A percentile compares a stretch with the other conserved stretches of the same genome.
phyloP scores from a whole-genome alignment of 2,113 vertebrate genomes.

The Sylvicapra grimmia region DNA sequence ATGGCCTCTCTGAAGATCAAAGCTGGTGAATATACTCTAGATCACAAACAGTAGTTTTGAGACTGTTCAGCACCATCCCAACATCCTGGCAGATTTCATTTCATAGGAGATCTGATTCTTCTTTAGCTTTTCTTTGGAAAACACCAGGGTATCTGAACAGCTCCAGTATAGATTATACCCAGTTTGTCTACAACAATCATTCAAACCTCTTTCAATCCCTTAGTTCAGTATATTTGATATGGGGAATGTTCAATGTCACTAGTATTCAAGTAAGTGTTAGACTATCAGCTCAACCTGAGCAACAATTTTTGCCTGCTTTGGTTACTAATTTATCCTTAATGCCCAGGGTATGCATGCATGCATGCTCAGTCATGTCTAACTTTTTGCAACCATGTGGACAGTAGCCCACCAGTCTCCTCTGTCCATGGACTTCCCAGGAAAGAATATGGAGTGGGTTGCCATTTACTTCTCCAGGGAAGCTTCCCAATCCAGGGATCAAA shows the following conservation, averaged over 20 bases:
- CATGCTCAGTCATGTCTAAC: not conserved
- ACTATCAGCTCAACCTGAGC: not conserved
- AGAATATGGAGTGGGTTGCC: not conserved
- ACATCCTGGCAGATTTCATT: not conserved
- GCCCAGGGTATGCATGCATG: not conserved
- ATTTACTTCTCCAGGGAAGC: not conserved
- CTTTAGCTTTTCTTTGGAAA: constrained; percentile 5
- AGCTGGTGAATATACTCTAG: not conserved
- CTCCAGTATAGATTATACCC: not conserved
- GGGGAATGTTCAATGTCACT: not conserved
- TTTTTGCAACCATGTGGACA: not conserved
- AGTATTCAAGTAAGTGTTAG: not conserved
- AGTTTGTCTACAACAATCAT: not conserved
- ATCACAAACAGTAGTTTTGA: not conserved
- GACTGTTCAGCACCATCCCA: not conserved
- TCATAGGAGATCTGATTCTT: not conserved
- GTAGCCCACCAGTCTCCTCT: not conserved
- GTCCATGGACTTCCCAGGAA: not conserved
- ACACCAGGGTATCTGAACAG: not conserved
- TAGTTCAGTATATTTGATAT: not conserved
- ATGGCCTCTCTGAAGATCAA: not conserved
- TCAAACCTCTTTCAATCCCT: not conserved
- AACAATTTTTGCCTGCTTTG: not conserved
- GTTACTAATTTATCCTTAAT: not conserved
- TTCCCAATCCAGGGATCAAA: not conserved